Evolutionary conservation across 2,888 invertebrate genomes (phyloP).

Genomic region (Drosophila vallismaia): DNA sequence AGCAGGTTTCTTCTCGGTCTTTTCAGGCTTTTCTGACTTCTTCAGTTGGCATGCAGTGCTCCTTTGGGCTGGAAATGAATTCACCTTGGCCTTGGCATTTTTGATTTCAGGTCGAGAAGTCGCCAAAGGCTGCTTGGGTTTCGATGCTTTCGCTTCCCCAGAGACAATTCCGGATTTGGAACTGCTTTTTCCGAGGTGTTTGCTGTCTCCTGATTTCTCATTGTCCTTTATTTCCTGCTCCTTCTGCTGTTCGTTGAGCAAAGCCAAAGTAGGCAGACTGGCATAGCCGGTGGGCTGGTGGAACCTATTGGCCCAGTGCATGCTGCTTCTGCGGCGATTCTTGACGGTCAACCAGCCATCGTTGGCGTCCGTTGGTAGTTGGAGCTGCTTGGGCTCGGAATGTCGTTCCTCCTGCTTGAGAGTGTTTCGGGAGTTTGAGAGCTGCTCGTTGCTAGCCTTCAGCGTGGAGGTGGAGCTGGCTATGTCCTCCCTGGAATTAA

Average conservation of each 20-base stretch:
- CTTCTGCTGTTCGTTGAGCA: conserved; percentile 81
- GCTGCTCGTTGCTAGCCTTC: conserved; percentile 83
- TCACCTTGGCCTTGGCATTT: conserved; percentile 83
- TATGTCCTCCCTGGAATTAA: conserved; percentile 78
- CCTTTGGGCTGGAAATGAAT: conserved; percentile 76
- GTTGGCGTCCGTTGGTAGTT: conserved; percentile 73
- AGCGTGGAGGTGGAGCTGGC: conserved; percentile 83
- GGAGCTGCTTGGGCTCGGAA: conserved; percentile 81
- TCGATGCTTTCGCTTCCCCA: conserved; percentile 26
- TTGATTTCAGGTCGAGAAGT: conserved; percentile 79
- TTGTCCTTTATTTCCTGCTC: conserved; percentile 67
- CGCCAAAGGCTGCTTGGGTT: conserved; percentile 12
- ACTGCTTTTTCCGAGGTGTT: background rate
- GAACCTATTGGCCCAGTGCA: conserved; percentile 90
- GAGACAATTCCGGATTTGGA: conserved; percentile 7
- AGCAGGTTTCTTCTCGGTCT: too few relatives aligned
- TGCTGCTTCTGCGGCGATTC: conserved; percentile 88
- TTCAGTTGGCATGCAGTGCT: conserved; percentile 28
- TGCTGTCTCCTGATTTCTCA: conserved; percentile 25
- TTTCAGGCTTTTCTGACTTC: conserved; percentile 38
- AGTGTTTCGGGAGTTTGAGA: conserved; percentile 78
- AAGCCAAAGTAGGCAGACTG: conserved; percentile 89
- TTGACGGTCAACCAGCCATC: conserved; percentile 97
- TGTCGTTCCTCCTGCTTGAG: conserved; percentile 68
- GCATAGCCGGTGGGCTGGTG: conserved; percentile 93